Evolutionary conservation across 2,113 vertebrate species (phyloP).

Genomic region (Mus pahari): DNA sequence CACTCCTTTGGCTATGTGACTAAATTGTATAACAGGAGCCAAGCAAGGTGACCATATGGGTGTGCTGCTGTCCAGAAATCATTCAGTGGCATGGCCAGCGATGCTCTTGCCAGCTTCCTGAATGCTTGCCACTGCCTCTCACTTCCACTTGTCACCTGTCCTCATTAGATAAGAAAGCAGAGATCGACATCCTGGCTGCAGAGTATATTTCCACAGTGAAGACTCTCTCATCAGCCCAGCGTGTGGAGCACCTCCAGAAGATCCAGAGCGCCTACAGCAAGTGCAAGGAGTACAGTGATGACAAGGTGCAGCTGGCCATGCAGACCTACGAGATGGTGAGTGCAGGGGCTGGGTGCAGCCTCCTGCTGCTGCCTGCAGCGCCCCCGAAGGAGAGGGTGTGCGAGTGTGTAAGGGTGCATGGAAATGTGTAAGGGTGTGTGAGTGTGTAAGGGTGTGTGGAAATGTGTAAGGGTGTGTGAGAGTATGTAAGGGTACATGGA

Average conservation of each 20-base stretch:
- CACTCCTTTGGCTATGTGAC: neutral
- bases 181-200: slow-evolving; percentile 95
- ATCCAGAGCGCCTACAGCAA: slow-evolving; percentile 96
- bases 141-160: neutral
- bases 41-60: neutral
- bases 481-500: fast-evolving
- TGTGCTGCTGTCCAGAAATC: fast-evolving
- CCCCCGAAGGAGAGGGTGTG: neutral
- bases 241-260: slow-evolving; percentile 95
- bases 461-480: no score
- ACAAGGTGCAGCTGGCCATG: slow-evolving; percentile 99
- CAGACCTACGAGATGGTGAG: slow-evolving; percentile 99
- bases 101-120: neutral
- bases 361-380: no score
- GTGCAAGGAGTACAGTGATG: slow-evolving; percentile 97
- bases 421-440: no score
- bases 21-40: no score
- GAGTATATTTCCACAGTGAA: slow-evolving; percentile 94
- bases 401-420: no score
- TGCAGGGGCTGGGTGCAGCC: neutral
- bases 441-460: no score
- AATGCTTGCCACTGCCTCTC: fast-evolving
- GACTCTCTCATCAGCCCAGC: slow-evolving; percentile 90
- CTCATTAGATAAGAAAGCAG: slow-evolving; percentile 94
- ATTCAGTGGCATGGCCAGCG: neutral